A percentile compares a stretch with the other conserved stretches of the same genome.
These are phyloP conservation scores for Mallateleia sp. DNA, from an alignment of 2,888 invertebrate species.

Conservation along the genomic window DNA sequence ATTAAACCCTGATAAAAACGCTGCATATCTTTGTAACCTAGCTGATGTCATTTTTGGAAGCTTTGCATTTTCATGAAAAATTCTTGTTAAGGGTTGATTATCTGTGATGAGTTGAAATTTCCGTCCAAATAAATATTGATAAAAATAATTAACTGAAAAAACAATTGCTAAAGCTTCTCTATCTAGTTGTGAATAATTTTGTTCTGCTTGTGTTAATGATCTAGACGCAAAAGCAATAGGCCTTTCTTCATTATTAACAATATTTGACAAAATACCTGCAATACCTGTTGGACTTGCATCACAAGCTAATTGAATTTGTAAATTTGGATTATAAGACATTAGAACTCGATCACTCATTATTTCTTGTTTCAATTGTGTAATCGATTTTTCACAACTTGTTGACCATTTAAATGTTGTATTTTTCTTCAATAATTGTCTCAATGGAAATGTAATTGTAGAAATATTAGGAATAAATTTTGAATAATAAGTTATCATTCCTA, in stretches of 20 bases:
- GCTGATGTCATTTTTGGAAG: constrained; percentile 56
- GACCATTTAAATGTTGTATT: constrained; percentile 76
- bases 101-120: constrained; percentile 85
- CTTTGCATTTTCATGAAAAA: constrained; percentile 54
- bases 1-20: constrained; percentile 51
- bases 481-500: constrained; percentile 78
- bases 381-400: constrained; percentile 45
- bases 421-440: constrained; percentile 37
- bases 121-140: constrained; percentile 78
- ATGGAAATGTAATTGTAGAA: constrained; percentile 35
- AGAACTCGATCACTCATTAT: constrained; percentile 59
- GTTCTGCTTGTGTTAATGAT: constrained; percentile 66
- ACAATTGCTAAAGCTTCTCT: constrained; percentile 79
- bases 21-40: constrained; percentile 51
- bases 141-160: constrained; percentile 77
- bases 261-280: constrained; percentile 82
- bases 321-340: constrained; percentile 71
- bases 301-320: constrained; percentile 84
- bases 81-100: constrained; percentile 83
- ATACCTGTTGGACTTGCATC: constrained; percentile 87
- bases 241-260: constrained; percentile 61
- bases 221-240: constrained; percentile 78
- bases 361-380: constrained; percentile 30
- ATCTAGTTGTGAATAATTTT: constrained; percentile 80
- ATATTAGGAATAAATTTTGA: constrained; percentile 35